phyloP scores from a whole-genome alignment of 2,797 vertebrate species.

The Kryptopterus vitreolus region DNA sequence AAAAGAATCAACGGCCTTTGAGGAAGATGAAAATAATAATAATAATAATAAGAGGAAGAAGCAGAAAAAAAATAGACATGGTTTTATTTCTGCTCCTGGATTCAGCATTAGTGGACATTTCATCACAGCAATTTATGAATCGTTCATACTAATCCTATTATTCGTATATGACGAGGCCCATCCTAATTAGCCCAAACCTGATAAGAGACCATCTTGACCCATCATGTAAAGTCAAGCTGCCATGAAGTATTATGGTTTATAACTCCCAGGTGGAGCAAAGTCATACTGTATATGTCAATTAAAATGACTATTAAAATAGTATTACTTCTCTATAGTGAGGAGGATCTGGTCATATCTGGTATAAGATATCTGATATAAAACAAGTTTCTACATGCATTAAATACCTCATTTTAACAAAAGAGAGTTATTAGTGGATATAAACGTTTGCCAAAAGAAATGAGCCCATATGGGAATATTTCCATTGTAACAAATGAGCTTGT shows the following conservation, averaged over 20 bases:
- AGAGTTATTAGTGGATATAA: not conserved
- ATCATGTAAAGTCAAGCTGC: not conserved
- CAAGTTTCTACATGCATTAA: not conserved
- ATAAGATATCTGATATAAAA: no score
- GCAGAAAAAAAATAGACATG: no score
- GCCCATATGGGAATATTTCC: no score
- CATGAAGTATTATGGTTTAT: not conserved
- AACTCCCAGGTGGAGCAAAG: not conserved
- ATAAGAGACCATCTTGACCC: conserved; percentile 22
- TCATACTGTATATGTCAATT: no score
- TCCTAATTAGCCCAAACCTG: conserved; percentile 39
- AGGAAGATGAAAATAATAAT: conserved; percentile 52
- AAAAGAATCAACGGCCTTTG: conserved; percentile 36
- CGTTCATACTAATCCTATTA: not conserved
- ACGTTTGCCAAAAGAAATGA: not conserved
- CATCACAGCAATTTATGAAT: conserved; percentile 12
- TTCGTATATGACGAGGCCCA: conserved; percentile 30
- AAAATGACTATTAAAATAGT: no score
- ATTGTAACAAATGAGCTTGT: no score
- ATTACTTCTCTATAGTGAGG: not conserved
- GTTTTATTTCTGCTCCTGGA: conserved; percentile 41
- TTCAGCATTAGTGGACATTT: conserved; percentile 50
- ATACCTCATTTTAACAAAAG: not conserved
- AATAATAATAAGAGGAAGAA: conserved; percentile 35
- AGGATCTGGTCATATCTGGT: no score